Base-by-base conservation (phyloP, 1,140 invertebrate species). In the Brachionus manjavacas region DNA sequence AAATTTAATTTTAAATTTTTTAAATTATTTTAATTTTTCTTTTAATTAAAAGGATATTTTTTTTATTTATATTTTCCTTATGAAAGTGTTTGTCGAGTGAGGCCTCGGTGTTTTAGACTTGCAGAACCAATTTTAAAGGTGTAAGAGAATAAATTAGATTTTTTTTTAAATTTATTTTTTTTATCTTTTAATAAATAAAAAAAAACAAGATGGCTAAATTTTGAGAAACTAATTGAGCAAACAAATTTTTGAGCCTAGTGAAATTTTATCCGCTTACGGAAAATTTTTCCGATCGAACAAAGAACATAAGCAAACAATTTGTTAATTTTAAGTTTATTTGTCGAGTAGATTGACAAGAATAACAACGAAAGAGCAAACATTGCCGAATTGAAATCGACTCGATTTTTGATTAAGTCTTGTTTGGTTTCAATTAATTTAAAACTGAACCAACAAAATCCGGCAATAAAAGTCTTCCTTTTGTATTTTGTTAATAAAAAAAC, bases 251-350 rank as follows among this genome's bases (percentile, higher is more conserved):
- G 16, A n/a, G 31, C 14, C 9, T 41, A 41, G 31, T 72, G 68
- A 72, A 72, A 72, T 72, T 72, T 72, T 72, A 72, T 72, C 68
- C 31, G 68, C 31, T 72, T 43, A 72, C 68, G 68, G 68, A 72
- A 72, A 72, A 72, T 35, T 68, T 9, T 39, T 68, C 25, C 25
- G 66, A 31, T 31, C 25, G 31, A 68, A 68, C 25, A 68, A 72
- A 72, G 12, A 72, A 72, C 68, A 72, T 72, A 39, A 41, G 68
- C 68, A 72, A 72, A 72, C 68, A 72, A 41, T 68, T 68, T 68
- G 66, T 16, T 68, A 31, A 68, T 68, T 68, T 31, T 31, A 68
- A 68, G 66, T 68, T 31, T 31, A 68, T 68, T 68, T 68, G 66
- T 31, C 11, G 28, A 68, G 25, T 68, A 68, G 66, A 72, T 72